Evolutionary conservation across 2,888 invertebrate species (phyloP), one percentile per base, ranked within the genome.

Genomic region (Vesta saturnalis): DNA sequence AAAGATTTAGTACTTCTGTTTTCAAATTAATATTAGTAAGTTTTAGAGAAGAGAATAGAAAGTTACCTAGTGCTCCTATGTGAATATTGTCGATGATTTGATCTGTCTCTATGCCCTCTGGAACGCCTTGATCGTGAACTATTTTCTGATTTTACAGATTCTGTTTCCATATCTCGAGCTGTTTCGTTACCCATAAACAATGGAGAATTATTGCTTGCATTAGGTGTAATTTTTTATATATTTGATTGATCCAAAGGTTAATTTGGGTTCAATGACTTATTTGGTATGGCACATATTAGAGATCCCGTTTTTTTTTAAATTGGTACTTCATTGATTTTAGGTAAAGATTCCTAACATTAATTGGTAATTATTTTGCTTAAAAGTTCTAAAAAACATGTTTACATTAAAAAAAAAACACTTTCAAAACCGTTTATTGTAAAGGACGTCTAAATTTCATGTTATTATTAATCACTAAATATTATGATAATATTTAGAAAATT

Each of bases 121-220:
- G 91, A 91, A 70, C 91, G 88, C 83, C 91, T 86, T 60, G 91
- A 92, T 80, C 94, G 91, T 81, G 94, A 91, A 85, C 95, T 96
- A 81, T 94, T 90, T 86, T 96, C 96, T 64, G 96, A 96, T 82
- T 95, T 92, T 79, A 96, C 92, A 78, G 96, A 96, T 87, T 96
- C 96, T 79, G 94, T 95, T 89, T 96, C 96, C 95, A 95, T 95
- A 83, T 86, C 87, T 84, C 84, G 81, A 77, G 83, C 83, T 80
- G 83, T 84, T 79, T 83, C 84, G 82, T 85, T 85, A 84, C 86
- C 85, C 85, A 84, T 84, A 74, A 72, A 76, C 63, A 64, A 58
- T 30, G 22, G 21, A 63, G 14, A 23, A 6, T 54, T 64, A 47
- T 22, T 19, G 47, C 52, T 64, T 57, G 63, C 68, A 68, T 68